Base-by-base conservation (phyloP, 2,113 vertebrate genomes). In the Salvelinus sp. region DNA sequence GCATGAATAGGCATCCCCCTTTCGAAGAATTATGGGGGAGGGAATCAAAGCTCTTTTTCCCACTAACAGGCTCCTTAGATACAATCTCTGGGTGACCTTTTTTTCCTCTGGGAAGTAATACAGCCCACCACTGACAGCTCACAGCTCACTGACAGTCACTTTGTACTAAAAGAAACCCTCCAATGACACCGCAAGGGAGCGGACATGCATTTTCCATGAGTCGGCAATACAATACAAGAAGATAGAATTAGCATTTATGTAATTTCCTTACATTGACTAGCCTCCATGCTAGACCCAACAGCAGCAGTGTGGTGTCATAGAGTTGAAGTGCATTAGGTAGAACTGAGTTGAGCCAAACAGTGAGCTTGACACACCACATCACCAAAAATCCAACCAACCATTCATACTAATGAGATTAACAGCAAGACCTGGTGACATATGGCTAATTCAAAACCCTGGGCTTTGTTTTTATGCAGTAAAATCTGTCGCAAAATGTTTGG, bases 1-100 rank as follows among this genome's bases (percentile, higher is more conserved):
- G 88, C 79, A 88, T 87, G 84, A 90, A 86, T 83, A 88, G 85
- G 76, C 81, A 75, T 88, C 76, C 64, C 4, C 13, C 76, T 90
- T 90, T 82, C 81, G 90, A 91, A 89, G 85, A 74, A 75, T 80
- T 76, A 80, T 70, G 68, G 76, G 74, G 72, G 76, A 81, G 73
- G 33, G 81, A 91, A 89, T 87, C 83, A 87, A 89, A 88, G 83
- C 78, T 74, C 54, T 76, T 73, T 81, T 79, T 3, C 74, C 83
- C 80, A 73, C 63, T 76, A 72, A 80, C 86, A 80, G 66, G 71
- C 64, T 79, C 60, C 71, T 79, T 60, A 84, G 87, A 87, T 89
- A 82, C 60, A 58, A 80, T 81, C 77, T 13, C 13, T 54, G 65
- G 12, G 50, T 50, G 76, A 81, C 50, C 60, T 23, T 63, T 75